Evolutionary conservation across 2,888 invertebrate species (phyloP), one percentile per base, ranked within the genome.

Genomic region (Orthosia incerta): DNA sequence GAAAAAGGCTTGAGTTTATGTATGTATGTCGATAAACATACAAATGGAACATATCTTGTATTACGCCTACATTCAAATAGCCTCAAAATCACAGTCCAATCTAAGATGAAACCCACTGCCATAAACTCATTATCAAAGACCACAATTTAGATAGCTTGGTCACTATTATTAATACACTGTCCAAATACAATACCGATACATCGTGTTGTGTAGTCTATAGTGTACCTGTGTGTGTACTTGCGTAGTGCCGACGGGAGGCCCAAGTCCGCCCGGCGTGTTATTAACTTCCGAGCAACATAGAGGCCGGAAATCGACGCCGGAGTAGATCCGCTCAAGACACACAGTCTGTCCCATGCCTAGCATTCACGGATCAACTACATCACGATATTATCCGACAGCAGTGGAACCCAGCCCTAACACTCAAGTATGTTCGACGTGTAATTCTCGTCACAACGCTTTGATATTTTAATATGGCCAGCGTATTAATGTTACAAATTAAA

Each of bases 241-340:
- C 62, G 50, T 70, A 60, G 65, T 62, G 66, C 26, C 57, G 53
- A 62, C 65, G 69, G 76, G 66, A 64, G 73, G 65, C 64, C 80
- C 77, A 76, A 75, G 88, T 88, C 88, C 86, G 83, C 86, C 79
- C 84, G 83, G 85, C 91, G 90, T 91, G 92, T 93, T 94, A 94
- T 94, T 93, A 93, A 90, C 91, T 93, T 94, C 92, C 93, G 93
- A 82, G 86, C 85, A 83, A 84, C 86, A 86, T 80, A 74, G 87
- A 86, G 85, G 84, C 92, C 94, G 94, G 94, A 95, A 92, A 94
- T 94, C 92, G 92, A 91, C 89, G 87, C 88, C 88, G 82, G 82
- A 88, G 87, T 89, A 86, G 86, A 83, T 89, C 86, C 88, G 83
- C 75, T 70, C 81, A 88, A 87, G 83, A 84, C 81, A 84, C 80